Evolutionary conservation across 2,888 invertebrate genomes (phyloP).

Genomic region (Taphrorychus bicolor): DNA sequence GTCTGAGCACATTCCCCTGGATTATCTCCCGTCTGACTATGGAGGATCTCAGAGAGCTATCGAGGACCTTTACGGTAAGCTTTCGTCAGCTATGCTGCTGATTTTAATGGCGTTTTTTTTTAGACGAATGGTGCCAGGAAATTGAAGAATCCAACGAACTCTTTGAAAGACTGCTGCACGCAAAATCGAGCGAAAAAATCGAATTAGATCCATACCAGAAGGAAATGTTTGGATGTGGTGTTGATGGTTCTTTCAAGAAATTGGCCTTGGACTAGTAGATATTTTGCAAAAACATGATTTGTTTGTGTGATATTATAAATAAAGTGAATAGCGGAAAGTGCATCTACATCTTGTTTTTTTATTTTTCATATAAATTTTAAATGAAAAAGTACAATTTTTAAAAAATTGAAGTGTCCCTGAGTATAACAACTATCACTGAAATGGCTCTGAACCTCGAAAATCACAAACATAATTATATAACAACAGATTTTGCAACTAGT

Average conservation of each 20-base stretch:
- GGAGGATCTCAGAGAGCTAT: constrained; percentile 55
- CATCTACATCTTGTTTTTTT: no score
- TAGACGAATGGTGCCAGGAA: constrained; percentile 46
- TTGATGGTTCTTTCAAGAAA: constrained; percentile 46
- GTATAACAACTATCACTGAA: no score
- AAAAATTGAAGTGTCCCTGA: no score
- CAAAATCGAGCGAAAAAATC: constrained; percentile 38
- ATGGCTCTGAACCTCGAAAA: no score
- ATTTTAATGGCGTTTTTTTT: not conserved
- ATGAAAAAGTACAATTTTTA: no score
- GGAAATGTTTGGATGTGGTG: constrained; percentile 40
- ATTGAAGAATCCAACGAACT: constrained; percentile 39
- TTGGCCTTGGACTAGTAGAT: constrained; percentile 43
- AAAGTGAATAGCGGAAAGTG: no score
- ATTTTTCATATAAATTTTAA: no score
- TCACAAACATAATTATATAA: no score
- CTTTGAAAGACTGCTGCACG: constrained; percentile 37
- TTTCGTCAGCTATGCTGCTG: not conserved
- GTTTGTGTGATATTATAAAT: not conserved
- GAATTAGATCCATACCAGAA: constrained; percentile 22
- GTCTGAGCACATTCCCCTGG: constrained; percentile 43
- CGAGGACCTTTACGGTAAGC: constrained; percentile 65
- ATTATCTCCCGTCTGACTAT: constrained; percentile 47
- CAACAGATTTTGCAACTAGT: no score
- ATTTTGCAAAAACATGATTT: not conserved